Conservation (phyloP, 2,797 vertebrate genomes). For the Morus bassanus region DNA sequence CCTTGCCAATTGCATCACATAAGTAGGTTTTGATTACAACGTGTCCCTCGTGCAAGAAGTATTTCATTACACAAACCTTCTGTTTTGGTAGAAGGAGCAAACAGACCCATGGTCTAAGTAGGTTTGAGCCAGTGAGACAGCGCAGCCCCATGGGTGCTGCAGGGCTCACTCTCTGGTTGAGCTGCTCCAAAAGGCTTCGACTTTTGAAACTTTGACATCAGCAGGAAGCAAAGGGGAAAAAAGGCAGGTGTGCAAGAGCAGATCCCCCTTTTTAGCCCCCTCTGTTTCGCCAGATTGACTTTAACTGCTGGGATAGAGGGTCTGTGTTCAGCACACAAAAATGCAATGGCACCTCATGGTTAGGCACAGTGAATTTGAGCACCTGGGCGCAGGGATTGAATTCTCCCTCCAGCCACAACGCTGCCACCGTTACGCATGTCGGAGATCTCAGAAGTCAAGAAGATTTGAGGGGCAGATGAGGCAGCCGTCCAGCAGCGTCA, state of each 20-base stretch:
- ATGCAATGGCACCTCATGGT: neutral
- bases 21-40: neutral
- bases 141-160: fast-evolving
- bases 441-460: neutral
- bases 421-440: neutral
- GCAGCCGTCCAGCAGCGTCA: neutral
- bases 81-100: neutral
- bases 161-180: fast-evolving
- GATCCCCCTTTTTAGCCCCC: neutral
- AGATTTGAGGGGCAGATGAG: neutral
- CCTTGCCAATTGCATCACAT: neutral
- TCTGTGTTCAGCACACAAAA: neutral
- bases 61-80: neutral
- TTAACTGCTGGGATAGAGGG: neutral
- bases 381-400: neutral
- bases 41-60: neutral
- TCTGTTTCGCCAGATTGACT: neutral
- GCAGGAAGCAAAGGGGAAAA: neutral
- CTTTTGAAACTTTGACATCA: neutral
- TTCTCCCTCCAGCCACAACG: neutral
- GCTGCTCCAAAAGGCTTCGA: neutral
- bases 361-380: fast-evolving
- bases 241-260: neutral
- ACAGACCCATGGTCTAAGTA: neutral
- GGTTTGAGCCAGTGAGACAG: neutral